Evolutionary conservation across 2,888 invertebrate genomes (phyloP).

Genomic region (Cetonia aurata): DNA sequence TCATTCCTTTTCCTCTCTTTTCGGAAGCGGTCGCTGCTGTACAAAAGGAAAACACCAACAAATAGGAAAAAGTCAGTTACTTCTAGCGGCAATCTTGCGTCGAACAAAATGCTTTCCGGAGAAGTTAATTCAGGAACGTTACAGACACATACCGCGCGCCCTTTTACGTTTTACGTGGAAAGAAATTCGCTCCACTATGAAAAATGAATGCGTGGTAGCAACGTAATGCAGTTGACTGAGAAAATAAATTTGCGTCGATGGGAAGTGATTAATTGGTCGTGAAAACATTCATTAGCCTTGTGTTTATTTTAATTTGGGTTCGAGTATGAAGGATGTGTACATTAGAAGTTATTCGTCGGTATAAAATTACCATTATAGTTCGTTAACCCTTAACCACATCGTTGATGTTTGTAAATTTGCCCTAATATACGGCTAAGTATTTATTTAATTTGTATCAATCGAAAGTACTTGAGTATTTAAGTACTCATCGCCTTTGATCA

Average conservation of each 20-base stretch:
- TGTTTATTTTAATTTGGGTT: constrained; percentile 24
- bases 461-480: too few relatives aligned
- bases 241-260: background rate
- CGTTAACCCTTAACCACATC: constrained; percentile 14
- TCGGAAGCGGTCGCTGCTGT: constrained; percentile 1
- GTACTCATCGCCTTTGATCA: too few relatives aligned
- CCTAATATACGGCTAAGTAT: too few relatives aligned
- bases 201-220: too few relatives aligned
- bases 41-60: constrained; percentile 40
- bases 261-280: constrained; percentile 13
- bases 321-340: constrained; percentile 29
- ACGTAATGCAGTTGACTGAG: constrained; percentile 7
- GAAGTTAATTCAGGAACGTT: constrained; percentile 17
- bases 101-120: constrained; percentile 12
- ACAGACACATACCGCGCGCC: background rate
- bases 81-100: constrained; percentile 25
- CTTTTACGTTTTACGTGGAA: background rate
- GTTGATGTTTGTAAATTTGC: constrained; percentile 14
- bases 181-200: background rate
- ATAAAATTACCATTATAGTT: constrained; percentile 31
- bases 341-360: constrained; percentile 10
- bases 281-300: constrained; percentile 12
- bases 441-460: too few relatives aligned
- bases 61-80: constrained; percentile 28
- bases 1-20: background rate